Percentiles rank a stretch among this genome's conserved stretches.
Conservation (phyloP, 2,888 invertebrate genomes). For the Parapristionchus giblindavisi region DNA sequence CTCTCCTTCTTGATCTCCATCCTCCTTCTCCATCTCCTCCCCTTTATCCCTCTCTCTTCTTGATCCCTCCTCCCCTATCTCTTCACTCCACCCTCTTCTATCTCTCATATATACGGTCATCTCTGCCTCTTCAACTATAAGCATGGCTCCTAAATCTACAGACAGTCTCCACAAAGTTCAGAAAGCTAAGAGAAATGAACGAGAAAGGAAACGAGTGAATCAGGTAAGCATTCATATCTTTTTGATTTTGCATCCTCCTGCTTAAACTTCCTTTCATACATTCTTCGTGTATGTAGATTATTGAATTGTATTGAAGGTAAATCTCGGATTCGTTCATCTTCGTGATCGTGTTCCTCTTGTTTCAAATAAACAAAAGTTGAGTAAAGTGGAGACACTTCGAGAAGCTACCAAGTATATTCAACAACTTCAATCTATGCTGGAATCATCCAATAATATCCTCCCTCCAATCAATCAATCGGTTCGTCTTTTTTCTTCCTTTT, state of each 20-base stretch:
- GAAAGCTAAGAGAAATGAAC: conserved; percentile 50
- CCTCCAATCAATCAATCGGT: not conserved
- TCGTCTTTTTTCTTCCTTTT: not conserved
- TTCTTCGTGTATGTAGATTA: no score
- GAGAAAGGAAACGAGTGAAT: conserved; percentile 54
- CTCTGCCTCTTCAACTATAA: not conserved
- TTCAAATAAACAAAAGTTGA: conserved; percentile 50
- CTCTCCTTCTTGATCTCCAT: conserved; percentile 38
- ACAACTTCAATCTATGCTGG: conserved; percentile 44
- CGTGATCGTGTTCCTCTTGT: conserved; percentile 45
- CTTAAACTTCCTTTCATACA: not conserved
- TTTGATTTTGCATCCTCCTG: not conserved
- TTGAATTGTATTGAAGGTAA: conserved; percentile 50
- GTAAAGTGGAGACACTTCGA: conserved; percentile 55
- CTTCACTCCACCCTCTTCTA: no score
- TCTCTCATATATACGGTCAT: not conserved
- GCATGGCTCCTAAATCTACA: conserved; percentile 7
- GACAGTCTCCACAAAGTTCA: conserved; percentile 34
- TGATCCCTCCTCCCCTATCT: not conserved
- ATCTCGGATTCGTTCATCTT: conserved; percentile 51
- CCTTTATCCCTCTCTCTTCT: conserved; percentile 18
- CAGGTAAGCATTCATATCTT: conserved; percentile 40
- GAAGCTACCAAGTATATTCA: conserved; percentile 53
- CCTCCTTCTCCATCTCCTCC: conserved; percentile 35
- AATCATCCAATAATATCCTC: not conserved